Evolutionary conservation across 2,888 invertebrate species (phyloP).

Genomic region (Polymixis lichenea): DNA sequence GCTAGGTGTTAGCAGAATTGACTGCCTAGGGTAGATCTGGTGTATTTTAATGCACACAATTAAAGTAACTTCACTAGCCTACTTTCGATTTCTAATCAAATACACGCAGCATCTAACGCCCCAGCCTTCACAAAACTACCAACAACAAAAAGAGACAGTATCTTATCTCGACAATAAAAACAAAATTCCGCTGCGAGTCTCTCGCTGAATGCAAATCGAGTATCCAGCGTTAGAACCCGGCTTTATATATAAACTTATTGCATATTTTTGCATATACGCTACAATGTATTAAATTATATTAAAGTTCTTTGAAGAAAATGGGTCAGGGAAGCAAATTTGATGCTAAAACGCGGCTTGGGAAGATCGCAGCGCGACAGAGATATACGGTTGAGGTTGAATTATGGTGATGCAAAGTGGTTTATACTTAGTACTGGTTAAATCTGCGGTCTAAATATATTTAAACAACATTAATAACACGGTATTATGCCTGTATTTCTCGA

Average conservation of each 20-base stretch:
- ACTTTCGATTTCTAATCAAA: too few species aligned
- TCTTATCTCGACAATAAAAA: conserved; percentile 76
- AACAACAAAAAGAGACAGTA: conserved; percentile 65
- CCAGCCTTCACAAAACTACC: conserved; percentile 29
- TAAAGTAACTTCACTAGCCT: neutral
- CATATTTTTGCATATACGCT: conserved; percentile 68
- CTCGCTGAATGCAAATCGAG: conserved; percentile 74
- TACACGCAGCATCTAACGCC: conserved; percentile 24
- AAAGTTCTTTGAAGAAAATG: conserved; percentile 57
- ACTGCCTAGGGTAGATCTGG: too few species aligned
- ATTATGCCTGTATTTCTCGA: neutral
- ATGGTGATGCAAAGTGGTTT: conserved; percentile 28
- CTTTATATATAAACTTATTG: conserved; percentile 68
- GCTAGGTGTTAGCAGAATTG: neutral
- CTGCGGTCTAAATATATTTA: neutral
- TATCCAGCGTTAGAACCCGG: conserved; percentile 59
- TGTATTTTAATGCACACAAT: neutral
- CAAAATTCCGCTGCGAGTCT: conserved; percentile 69
- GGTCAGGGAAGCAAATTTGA: conserved; percentile 63
- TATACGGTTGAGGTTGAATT: conserved; percentile 26
- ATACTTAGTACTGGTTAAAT: conserved; percentile 13
- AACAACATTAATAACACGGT: neutral
- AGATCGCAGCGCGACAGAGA: conserved; percentile 30
- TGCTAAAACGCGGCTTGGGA: conserved; percentile 44
- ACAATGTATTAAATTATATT: conserved; percentile 63